Percentiles rank a stretch among this genome's conserved stretches.
phyloP scores from a whole-genome alignment of 2,888 invertebrate genomes.

The Agrochola lychnidis region DNA sequence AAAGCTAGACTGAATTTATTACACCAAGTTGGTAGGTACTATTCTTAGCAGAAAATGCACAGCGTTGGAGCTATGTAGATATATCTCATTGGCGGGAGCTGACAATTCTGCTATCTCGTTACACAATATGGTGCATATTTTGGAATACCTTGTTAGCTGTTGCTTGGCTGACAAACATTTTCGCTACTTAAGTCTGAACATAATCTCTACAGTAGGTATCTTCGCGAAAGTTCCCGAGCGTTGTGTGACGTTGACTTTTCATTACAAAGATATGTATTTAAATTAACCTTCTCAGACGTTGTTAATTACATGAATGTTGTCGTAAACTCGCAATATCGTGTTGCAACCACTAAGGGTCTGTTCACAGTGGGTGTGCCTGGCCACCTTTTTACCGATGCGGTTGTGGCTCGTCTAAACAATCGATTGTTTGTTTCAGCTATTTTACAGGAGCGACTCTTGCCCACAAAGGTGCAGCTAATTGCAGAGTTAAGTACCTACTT shows the following conservation, averaged over 20 bases:
- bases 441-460: neutral
- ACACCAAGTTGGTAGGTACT: neutral
- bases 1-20: constrained; percentile 4
- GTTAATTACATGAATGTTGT: constrained; percentile 20
- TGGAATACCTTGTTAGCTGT: constrained; percentile 38
- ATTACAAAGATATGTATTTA: constrained; percentile 21
- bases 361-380: neutral
- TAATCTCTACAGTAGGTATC: constrained; percentile 39
- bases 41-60: constrained; percentile 17
- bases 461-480: neutral
- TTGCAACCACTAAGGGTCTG: neutral
- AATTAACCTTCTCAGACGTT: constrained; percentile 27
- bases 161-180: constrained; percentile 35
- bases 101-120: constrained; percentile 23
- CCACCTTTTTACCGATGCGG: neutral
- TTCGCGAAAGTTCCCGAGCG: constrained; percentile 7
- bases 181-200: constrained; percentile 17
- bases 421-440: neutral
- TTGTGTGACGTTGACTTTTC: constrained; percentile 31
- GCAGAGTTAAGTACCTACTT: neutral
- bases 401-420: neutral
- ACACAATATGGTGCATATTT: constrained; percentile 39
- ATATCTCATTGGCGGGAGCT: neutral
- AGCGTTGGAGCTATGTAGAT: neutral
- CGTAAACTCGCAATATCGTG: constrained; percentile 6